Base-by-base conservation (phyloP, 1,140 invertebrate species). In the Apolygus lucorum region DNA sequence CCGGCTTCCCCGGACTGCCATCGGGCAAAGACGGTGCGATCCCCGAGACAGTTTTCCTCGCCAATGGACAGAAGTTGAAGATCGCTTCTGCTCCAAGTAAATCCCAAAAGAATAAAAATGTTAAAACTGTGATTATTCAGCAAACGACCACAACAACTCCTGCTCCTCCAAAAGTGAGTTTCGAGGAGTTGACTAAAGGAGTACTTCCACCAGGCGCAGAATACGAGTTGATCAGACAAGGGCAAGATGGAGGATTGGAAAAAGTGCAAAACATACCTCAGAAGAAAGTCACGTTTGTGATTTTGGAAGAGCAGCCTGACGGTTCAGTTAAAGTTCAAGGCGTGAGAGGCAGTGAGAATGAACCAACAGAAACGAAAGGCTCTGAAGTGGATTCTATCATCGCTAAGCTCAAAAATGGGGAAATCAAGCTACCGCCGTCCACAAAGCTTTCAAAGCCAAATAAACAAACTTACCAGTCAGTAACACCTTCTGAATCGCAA, bases 271-370 rank as follows among this genome's bases (percentile, higher is more conserved):
- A 82, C 73, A 73, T 87, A n/a, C 83, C 86, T 2, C 85, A 88
- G 69, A 92, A 91, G 77, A 91, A 91, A 76, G 89, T 91, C 0
- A 92, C 90, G 0, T 92, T 92, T 74, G 90, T 92, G 1, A 87
- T 92, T 29, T 78, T 92, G 17, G 90, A 92, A 78, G 90, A 92
- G 75, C 90, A 92, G 77, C 82, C 86, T 0, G 90, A 92, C 74
- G 90, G 90, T 27, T 88, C 86, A 52, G 89, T 88, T 63, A 91
- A 91, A 79, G 89, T 92, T 1, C 88, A 90, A 77, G 89, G 88
- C 1, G 85, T 91, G 0, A 84, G 86, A 80, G 87, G 87, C 2
- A 88, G 85, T 74, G 84, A 83, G 1, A 87, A 88, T 69, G 87
- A 89, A 75, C 82, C 84, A 1, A 87, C 86, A n/a, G 86, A 87